phyloP scores from a whole-genome alignment of 2,888 invertebrate genomes.

The Cryptocephalus primarius region DNA sequence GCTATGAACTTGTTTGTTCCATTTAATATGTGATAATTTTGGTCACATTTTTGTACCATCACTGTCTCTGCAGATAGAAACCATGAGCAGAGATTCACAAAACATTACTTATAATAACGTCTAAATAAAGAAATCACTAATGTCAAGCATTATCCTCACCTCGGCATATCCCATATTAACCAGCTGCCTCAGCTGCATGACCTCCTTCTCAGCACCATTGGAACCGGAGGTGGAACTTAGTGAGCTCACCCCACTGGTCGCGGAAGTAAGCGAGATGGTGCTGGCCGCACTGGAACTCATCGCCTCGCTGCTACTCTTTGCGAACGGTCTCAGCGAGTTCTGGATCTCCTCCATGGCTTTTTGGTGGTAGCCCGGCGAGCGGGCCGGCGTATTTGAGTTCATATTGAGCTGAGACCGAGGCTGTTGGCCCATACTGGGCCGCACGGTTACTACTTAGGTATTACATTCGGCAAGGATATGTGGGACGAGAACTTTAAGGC shows the following conservation, averaged over 20 bases:
- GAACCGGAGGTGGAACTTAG: slow-evolving; percentile 43
- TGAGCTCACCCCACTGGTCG: slow-evolving; percentile 50
- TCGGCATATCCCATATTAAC: slow-evolving; percentile 65
- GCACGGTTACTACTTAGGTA: slow-evolving; percentile 30
- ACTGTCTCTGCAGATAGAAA: no score
- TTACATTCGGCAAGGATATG: slow-evolving; percentile 4
- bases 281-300: slow-evolving; percentile 66
- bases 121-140: neutral
- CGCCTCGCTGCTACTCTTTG: slow-evolving; percentile 46
- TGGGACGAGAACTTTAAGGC: no score
- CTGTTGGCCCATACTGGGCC: slow-evolving; percentile 45
- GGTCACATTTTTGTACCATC: no score
- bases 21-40: no score
- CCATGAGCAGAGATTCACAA: no score
- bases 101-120: no score
- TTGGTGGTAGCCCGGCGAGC: slow-evolving; percentile 66
- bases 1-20: no score
- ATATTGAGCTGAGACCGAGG: slow-evolving; percentile 43
- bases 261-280: slow-evolving; percentile 55
- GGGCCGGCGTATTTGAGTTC: slow-evolving; percentile 49
- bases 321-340: slow-evolving; percentile 71
- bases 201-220: slow-evolving; percentile 47
- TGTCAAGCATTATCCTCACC: slow-evolving; percentile 37
- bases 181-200: slow-evolving; percentile 53
- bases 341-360: slow-evolving; percentile 81